Evolutionary conservation across 2,113 vertebrate species (phyloP).

Genomic region (Falcunculus frontatus): DNA sequence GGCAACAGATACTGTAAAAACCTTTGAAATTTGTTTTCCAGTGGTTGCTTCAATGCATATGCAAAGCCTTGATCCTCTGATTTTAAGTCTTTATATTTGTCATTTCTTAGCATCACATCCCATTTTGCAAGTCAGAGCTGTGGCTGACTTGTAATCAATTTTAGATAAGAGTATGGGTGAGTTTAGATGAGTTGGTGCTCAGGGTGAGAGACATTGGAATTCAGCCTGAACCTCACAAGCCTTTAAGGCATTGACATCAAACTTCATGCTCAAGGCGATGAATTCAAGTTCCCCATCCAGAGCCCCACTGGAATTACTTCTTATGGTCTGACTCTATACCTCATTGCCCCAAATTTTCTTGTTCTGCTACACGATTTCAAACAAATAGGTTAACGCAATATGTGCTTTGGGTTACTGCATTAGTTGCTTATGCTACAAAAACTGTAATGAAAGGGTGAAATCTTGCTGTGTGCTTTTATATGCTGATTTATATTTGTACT

Average conservation of each 20-base stretch:
- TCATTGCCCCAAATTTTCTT: neutral
- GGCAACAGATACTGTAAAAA: neutral
- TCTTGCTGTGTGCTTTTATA: neutral
- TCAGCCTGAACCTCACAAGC: neutral
- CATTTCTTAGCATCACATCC: neutral
- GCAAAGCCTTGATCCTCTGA: neutral
- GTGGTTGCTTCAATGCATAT: neutral
- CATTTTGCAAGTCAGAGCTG: neutral
- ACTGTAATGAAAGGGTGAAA: neutral
- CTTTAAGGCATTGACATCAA: neutral
- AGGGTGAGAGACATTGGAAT: neutral
- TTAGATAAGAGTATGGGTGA: neutral
- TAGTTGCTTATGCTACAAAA: neutral
- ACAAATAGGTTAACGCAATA: neutral
- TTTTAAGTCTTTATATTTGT: neutral
- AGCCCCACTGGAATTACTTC: neutral
- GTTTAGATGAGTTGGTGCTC: neutral
- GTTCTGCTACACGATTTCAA: neutral
- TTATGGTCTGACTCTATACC: neutral
- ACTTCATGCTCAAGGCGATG: neutral
- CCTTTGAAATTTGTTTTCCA: neutral
- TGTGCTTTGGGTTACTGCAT: neutral
- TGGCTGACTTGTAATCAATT: neutral
- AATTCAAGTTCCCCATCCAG: neutral
- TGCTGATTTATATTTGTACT: neutral